These are phyloP conservation scores for Trematocara variabile DNA, from an alignment of 2,113 vertebrate species.

Conservation along the genomic window DNA sequence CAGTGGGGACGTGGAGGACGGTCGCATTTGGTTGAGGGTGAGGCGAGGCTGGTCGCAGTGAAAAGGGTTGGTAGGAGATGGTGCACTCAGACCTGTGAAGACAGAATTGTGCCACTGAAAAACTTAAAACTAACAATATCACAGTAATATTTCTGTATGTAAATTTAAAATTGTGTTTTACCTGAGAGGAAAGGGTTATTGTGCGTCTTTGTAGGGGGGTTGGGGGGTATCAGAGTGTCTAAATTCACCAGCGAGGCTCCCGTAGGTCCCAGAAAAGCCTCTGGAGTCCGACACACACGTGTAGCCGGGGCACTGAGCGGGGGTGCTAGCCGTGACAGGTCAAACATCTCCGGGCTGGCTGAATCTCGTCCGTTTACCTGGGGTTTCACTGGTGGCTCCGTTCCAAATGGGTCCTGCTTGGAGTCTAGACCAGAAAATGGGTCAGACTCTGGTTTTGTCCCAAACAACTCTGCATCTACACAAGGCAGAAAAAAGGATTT, in stretches of 20 bases:
- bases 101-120: background rate
- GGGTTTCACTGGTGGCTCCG: conserved; percentile 67
- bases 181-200: conserved; percentile 92
- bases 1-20: conserved; percentile 79
- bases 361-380: conserved; percentile 77
- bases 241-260: conserved; percentile 92
- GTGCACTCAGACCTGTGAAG: conserved; percentile 80
- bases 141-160: background rate
- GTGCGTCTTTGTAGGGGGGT: conserved; percentile 71
- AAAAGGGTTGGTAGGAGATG: conserved; percentile 90
- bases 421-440: conserved; percentile 26
- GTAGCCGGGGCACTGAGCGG: conserved; percentile 64
- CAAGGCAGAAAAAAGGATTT: background rate
- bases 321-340: conserved; percentile 75
- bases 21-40: conserved; percentile 91
- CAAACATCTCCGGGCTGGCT: conserved; percentile 78
- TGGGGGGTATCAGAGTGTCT: conserved; percentile 81
- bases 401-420: conserved; percentile 77
- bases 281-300: conserved; percentile 81
- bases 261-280: conserved; percentile 87
- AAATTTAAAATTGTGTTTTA: conserved; percentile 23
- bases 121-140: background rate
- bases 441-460: conserved; percentile 44
- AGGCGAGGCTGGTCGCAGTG: conserved; percentile 84
- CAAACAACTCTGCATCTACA: conserved; percentile 76